Evolutionary conservation across 2,797 vertebrate genomes (phyloP), one percentile per base, ranked within the genome.

Genomic region (Argyrosomus regius): DNA sequence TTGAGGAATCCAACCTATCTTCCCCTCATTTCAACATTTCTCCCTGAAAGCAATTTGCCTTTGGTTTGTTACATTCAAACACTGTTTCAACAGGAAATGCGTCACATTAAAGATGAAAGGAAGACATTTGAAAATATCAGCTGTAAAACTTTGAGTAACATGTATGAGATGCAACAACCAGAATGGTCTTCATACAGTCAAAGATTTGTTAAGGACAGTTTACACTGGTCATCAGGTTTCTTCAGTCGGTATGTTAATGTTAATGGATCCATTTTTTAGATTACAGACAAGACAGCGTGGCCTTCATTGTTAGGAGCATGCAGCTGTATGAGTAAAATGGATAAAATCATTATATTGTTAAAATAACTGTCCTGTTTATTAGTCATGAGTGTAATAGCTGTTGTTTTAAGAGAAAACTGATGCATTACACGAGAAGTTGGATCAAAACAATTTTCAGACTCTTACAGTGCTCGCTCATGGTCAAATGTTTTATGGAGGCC

Each of bases 231-330:
- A 74, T 70, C 18, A 20, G 5, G 57, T 11, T 58, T 20, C 41
- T 35, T 62, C 46, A 65, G 48, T 59, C 41, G 72, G 45, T 52
- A 39, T 39, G 31, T 35, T 35, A 6, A 45, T 28, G 61, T 80
- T 31, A 45, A 48, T 82, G 18, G 75, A 69, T 65, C 12, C 20
- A 64, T 54, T 39, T 63, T 65, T 9, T 16, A 41, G n/a, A 46
- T 56, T 35, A 48, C 74, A 60, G 16, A 67, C n/a, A 26, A 56
- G 31, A 74, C 35, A 26, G 43, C n/a, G 12, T 43, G 81, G 67
- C 20, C 50, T 67, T 48, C 7, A 49, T 9, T 46, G 67, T 72
- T 75, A 58, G 56, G 22, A 62, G 48, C 80, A 80, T 78, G 73
- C 65, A 7, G 43, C 24, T 61, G 6, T n/a, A 28, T 12, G 58